These are phyloP conservation scores for Lutjanus erythropterus DNA, from an alignment of 2,113 vertebrate species.

Conservation along the genomic window DNA sequence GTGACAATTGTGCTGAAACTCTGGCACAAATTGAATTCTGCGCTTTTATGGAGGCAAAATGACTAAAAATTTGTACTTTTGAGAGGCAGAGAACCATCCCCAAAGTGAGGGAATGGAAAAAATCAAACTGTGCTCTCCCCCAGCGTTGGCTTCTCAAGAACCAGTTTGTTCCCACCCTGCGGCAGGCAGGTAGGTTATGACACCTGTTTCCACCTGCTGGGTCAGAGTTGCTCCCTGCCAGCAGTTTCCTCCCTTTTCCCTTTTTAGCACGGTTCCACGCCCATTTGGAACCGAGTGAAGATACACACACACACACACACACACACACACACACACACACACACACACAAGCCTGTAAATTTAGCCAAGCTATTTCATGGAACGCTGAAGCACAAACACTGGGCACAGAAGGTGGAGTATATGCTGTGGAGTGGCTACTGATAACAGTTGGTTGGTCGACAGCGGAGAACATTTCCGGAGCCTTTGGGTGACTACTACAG, in stretches of 20 bases:
- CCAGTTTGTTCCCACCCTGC: constrained; percentile 55
- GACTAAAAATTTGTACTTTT: not conserved
- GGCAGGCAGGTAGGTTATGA: constrained; percentile 54
- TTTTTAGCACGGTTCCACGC: constrained; percentile 42
- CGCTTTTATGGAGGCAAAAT: not conserved
- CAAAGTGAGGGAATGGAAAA: not conserved
- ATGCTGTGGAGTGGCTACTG: constrained; percentile 19
- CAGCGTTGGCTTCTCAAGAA: constrained; percentile 43
- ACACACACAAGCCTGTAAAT: constrained; percentile 44
- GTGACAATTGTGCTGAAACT: not conserved
- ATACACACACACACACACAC: constrained; percentile 18
- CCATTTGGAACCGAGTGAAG: constrained; percentile 29
- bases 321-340: constrained; percentile 59
- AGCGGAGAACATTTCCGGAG: constrained; percentile 33
- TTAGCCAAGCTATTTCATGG: constrained; percentile 58
- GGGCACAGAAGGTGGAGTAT: constrained; percentile 38
- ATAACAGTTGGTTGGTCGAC: constrained; percentile 37
- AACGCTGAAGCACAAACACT: constrained; percentile 56
- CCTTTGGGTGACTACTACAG: constrained; percentile 16
- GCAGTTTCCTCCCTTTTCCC: constrained; percentile 30
- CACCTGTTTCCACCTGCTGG: constrained; percentile 66
- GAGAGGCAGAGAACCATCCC: not conserved
- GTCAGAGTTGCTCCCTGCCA: constrained; percentile 23
- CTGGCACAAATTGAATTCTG: not conserved
- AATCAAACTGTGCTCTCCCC: not conserved